These are phyloP conservation scores for Danionella cerebrum DNA, from an alignment of 2,113 vertebrate genomes.

Conservation along the genomic window DNA sequence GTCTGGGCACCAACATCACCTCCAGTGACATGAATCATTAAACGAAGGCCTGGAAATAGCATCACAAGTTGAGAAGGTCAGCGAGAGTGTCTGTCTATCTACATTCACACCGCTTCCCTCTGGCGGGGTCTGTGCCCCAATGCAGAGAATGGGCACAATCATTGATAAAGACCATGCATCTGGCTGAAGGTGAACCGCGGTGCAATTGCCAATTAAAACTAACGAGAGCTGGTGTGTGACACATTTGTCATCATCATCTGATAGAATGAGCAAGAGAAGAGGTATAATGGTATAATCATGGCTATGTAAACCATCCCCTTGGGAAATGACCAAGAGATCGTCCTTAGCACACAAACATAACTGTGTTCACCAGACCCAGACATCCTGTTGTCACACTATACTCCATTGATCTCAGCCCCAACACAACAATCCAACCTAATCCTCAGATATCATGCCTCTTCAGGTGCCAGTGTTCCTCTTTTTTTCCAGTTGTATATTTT, in stretches of 20 bases:
- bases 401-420: not conserved
- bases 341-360: not conserved
- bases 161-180: not conserved
- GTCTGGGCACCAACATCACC: slow-evolving; percentile 53
- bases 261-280: not conserved
- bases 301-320: not conserved
- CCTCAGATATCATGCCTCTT: not conserved
- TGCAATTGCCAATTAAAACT: slow-evolving; percentile 30
- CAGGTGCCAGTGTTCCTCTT: not conserved
- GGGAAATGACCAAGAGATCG: not conserved
- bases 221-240: slow-evolving; percentile 27
- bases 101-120: slow-evolving; percentile 25
- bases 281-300: not conserved
- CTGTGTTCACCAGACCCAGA: not conserved
- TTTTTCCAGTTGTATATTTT: too few relatives aligned
- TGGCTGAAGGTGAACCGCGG: slow-evolving; percentile 35
- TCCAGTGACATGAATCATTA: slow-evolving; percentile 48
- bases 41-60: slow-evolving; percentile 38
- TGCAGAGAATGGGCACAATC: slow-evolving; percentile 8
- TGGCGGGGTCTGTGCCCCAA: not conserved
- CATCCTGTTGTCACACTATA: not conserved
- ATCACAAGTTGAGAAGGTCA: slow-evolving; percentile 29
- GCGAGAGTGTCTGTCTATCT: not conserved
- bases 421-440: slow-evolving; percentile 2
- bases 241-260: slow-evolving; percentile 49